Conservation (phyloP, 2,797 vertebrate species). For the Eospalax fontanierii region DNA sequence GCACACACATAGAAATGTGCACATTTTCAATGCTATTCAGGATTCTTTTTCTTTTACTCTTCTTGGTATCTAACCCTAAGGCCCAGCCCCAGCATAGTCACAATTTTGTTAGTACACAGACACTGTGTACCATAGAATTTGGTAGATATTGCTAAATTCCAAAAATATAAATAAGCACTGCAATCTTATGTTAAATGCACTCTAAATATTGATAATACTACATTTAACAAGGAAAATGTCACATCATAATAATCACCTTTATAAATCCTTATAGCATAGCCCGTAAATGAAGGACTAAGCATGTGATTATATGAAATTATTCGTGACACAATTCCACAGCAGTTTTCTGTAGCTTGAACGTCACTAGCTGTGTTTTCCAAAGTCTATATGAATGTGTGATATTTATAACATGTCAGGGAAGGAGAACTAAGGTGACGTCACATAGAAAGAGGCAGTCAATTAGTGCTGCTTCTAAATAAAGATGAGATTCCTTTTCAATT, state of each 20-base stretch:
- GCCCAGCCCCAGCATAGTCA: background rate
- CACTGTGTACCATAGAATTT: background rate
- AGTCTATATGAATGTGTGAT: background rate
- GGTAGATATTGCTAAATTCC: background rate
- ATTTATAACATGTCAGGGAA: background rate
- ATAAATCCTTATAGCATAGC: background rate
- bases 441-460: no score
- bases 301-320: constrained; percentile 15
- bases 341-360: background rate
- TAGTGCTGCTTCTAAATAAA: constrained; percentile 18
- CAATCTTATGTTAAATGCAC: background rate
- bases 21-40: background rate
- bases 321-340: background rate
- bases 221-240: constrained; percentile 29
- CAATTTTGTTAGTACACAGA: background rate
- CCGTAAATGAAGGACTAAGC: background rate
- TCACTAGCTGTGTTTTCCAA: constrained; percentile 3
- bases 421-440: background rate
- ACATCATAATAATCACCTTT: background rate
- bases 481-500: constrained; percentile 27
- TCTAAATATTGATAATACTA: constrained; percentile 39
- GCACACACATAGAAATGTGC: background rate
- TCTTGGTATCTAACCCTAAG: background rate
- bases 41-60: background rate
- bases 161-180: background rate